phyloP scores from a whole-genome alignment of 2,113 vertebrate species.

The Columba janthina region DNA sequence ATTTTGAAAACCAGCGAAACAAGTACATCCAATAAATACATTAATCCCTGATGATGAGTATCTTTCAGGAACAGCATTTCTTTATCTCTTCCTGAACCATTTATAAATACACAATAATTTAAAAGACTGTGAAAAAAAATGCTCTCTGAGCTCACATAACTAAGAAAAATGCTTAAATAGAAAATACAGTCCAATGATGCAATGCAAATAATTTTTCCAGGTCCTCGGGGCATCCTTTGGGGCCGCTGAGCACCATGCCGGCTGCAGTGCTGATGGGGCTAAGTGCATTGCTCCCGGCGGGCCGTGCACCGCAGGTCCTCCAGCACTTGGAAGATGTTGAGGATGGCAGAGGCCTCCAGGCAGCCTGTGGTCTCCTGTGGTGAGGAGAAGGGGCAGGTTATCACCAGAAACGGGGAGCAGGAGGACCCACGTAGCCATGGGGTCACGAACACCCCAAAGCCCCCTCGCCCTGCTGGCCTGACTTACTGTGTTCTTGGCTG shows the following conservation, averaged over 20 bases:
- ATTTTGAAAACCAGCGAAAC: background rate
- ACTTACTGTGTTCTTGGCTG: background rate
- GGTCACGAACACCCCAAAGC: rapidly evolving
- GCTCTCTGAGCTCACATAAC: background rate
- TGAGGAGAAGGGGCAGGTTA: rapidly evolving
- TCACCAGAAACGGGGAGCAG: rapidly evolving
- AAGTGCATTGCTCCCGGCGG: background rate
- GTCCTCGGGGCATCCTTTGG: rapidly evolving
- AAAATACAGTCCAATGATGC: background rate
- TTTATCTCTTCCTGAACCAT: background rate
- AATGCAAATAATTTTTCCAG: rapidly evolving
- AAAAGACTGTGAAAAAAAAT: background rate
- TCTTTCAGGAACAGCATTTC: background rate
- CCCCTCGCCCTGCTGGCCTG: rapidly evolving
- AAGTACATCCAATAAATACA: background rate
- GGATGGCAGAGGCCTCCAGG: background rate
- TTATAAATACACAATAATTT: background rate
- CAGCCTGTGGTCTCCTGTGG: background rate
- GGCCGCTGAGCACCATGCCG: rapidly evolving
- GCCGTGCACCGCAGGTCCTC: background rate
- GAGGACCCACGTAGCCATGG: rapidly evolving
- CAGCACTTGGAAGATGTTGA: background rate
- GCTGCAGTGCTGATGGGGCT: background rate
- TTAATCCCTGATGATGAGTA: background rate
- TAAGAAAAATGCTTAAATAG: background rate